Evolutionary conservation across 2,113 vertebrate genomes (phyloP), one percentile per base, ranked within the genome.

Genomic region (Sinosuthora webbiana): DNA sequence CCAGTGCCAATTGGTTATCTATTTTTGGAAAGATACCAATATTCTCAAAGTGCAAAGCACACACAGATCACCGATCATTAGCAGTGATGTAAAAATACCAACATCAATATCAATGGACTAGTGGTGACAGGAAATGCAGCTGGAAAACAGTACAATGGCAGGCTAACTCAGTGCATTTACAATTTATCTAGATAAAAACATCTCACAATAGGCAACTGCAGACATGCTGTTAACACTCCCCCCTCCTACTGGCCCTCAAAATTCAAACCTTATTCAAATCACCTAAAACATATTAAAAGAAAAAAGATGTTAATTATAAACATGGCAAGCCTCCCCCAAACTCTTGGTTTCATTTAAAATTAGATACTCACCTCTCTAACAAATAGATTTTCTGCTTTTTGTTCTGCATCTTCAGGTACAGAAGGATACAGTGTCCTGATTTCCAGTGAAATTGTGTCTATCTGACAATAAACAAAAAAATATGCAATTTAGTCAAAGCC

Each of bases 331-430:
- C 74, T 65, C 33, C 39, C 21, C 35, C 31, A 55, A 41, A 27
- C 6, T 24, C n/a, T 35, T 56, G 15, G 22, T 8, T 82, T 33
- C 45, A 60, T 74, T 76, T 45, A 84, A 73, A 67, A 50, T 30
- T n/a, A 31, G 30, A 42, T 55, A 75, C 73, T 98, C 97, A 99
- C 99, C 99, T 99, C 98, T 98, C 98, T 99, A 96, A 99, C 99
- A 97, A 99, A 98, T 94, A 99, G 98, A 98, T 98, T 99, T 95
- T 99, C 98, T 74, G 98, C 98, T 93, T 99, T 98, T 94, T 96
- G 96, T 83, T 99, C 99, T 60, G 99, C 99, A 57, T 99, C 99
- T 94, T 99, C 98, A 28, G 99, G 99, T 56, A 99, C 99, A 5
- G 99, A 99, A 71, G 99, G 99, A 95, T 98, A 98, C 62, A 99